Conservation (phyloP, 2,888 invertebrate species). For the Sarcophaga caerulescens region DNA sequence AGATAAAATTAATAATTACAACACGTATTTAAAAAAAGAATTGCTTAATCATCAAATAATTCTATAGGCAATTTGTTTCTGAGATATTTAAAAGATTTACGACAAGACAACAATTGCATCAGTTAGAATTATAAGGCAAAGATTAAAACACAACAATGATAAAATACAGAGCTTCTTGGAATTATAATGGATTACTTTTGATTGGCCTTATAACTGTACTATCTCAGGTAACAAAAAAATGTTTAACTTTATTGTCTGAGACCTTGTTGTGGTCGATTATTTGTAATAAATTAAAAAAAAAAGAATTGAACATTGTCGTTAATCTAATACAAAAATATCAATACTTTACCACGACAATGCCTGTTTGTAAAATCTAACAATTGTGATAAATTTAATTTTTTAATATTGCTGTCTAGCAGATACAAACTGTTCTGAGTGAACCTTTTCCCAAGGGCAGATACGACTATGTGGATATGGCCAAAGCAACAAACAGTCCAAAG, state of each 20-base stretch:
- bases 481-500: constrained; percentile 45
- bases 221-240: constrained; percentile 10
- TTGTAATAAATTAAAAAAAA: too few relatives aligned
- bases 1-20: constrained; percentile 15
- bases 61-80: constrained; percentile 7
- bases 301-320: too few relatives aligned
- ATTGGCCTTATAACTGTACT: constrained; percentile 11
- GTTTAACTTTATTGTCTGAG: neutral
- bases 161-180: constrained; percentile 4
- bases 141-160: constrained; percentile 44
- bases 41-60: constrained; percentile 48
- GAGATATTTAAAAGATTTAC: constrained; percentile 68
- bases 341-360: too few relatives aligned
- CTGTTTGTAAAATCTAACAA: neutral
- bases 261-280: too few relatives aligned
- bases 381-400: neutral
- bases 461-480: constrained; percentile 73
- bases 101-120: constrained; percentile 51
- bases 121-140: constrained; percentile 67
- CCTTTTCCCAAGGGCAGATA: constrained; percentile 57
- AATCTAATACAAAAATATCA: too few relatives aligned
- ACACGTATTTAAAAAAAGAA: constrained; percentile 57
- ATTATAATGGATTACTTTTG: constrained; percentile 26
- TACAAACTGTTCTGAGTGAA: neutral
- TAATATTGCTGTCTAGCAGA: neutral